Evolutionary conservation across 2,888 invertebrate species (phyloP).

Genomic region (Caenorhabditis afra): DNA sequence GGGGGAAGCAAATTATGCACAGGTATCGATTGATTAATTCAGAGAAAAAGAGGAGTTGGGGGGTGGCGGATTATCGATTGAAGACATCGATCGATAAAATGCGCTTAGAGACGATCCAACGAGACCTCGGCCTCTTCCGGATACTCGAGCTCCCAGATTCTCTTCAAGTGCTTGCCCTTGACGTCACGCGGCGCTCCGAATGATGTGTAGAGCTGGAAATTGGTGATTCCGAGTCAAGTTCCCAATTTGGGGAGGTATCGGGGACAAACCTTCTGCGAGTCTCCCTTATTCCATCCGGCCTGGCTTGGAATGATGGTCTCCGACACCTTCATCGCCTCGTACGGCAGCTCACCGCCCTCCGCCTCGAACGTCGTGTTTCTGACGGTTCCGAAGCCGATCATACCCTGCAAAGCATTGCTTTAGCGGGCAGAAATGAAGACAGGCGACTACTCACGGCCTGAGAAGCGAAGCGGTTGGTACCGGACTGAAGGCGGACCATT

Average conservation of each 20-base stretch:
- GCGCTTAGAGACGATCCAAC: conserved; percentile 77
- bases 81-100: too few relatives aligned
- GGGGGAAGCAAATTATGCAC: conserved; percentile 57
- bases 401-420: conserved; percentile 60
- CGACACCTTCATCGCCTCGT: conserved; percentile 80
- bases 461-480: conserved; percentile 79
- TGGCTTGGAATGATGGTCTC: conserved; percentile 80
- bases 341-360: conserved; percentile 80
- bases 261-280: conserved; percentile 80
- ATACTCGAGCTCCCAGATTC: conserved; percentile 80
- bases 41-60: conserved; percentile 4
- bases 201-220: conserved; percentile 69
- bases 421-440: background rate
- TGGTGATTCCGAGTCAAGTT: too few relatives aligned
- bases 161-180: conserved; percentile 80
- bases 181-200: conserved; percentile 80
- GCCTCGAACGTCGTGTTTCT: conserved; percentile 80
- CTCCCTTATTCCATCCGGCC: conserved; percentile 81
- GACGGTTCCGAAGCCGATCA: conserved; percentile 74
- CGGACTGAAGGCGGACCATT: conserved; percentile 79
- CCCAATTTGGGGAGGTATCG: too few relatives aligned
- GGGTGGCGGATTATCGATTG: background rate
- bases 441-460: conserved; percentile 67
- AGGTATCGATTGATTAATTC: conserved; percentile 34
- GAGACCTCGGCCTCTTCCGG: conserved; percentile 76